Percentiles rank a stretch among this genome's conserved stretches.
Evolutionary conservation across 2,888 invertebrate species (phyloP).

Genomic region (Amblyjoppa fuscipennis): DNA sequence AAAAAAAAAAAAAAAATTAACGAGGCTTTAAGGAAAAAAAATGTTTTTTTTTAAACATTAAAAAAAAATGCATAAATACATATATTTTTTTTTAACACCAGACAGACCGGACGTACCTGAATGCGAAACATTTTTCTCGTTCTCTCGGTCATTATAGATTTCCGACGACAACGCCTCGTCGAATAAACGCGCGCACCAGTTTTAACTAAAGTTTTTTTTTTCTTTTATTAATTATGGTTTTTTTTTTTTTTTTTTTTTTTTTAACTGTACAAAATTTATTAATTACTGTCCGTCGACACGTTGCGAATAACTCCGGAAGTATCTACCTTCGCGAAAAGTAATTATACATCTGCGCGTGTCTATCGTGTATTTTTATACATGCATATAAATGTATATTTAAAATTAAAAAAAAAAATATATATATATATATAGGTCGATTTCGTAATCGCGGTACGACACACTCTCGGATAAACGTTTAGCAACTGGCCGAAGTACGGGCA

Average conservation of each 20-base stretch:
- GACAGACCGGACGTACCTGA: slow-evolving; percentile 75
- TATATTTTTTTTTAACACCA: slow-evolving; percentile 27
- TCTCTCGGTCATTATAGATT: slow-evolving; percentile 43
- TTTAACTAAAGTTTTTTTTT: neutral
- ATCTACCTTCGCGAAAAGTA: neutral
- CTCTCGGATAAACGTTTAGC: slow-evolving; percentile 63
- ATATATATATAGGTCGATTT: slow-evolving; percentile 7
- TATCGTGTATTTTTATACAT: neutral
- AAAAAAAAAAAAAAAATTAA: neutral
- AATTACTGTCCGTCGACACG: neutral
- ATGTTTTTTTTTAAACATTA: neutral
- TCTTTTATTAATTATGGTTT: neutral
- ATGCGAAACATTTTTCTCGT: slow-evolving; percentile 74
- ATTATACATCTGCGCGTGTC: neutral
- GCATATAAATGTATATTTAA: neutral
- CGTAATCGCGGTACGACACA: slow-evolving; percentile 41
- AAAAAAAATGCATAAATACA: neutral
- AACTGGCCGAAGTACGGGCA: slow-evolving; percentile 81
- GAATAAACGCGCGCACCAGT: slow-evolving; percentile 37
- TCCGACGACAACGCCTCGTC: slow-evolving; percentile 36
- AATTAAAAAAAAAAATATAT: neutral
- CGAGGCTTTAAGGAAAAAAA: slow-evolving; percentile 1
- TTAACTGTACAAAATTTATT: neutral
- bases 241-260: neutral
- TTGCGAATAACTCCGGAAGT: neutral